A percentile compares a stretch with the other conserved stretches of the same genome.
phyloP scores from a whole-genome alignment of 2,113 vertebrate genomes.

The Albula goreensis region DNA sequence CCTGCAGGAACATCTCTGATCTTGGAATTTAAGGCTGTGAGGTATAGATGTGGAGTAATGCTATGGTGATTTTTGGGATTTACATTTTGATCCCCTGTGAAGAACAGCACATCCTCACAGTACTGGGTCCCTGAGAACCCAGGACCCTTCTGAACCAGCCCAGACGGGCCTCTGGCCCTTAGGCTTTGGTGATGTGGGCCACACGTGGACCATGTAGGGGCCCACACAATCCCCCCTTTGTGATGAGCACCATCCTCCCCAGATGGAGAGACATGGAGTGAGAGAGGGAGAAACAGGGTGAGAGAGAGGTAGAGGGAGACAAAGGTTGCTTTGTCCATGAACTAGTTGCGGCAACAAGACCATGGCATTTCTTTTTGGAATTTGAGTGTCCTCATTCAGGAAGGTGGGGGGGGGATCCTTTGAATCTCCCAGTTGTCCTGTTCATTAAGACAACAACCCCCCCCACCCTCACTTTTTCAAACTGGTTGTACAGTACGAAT shows the following conservation, averaged over 20 bases:
- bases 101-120: neutral
- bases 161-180: neutral
- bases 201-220: neutral
- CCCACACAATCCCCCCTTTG: slow-evolving; percentile 31
- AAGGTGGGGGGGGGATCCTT: neutral
- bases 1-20: neutral
- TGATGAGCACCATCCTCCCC: slow-evolving; percentile 21
- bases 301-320: slow-evolving; percentile 16
- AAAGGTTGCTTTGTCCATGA: slow-evolving; percentile 37
- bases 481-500: neutral
- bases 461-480: neutral
- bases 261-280: neutral
- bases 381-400: slow-evolving; percentile 22
- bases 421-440: neutral
- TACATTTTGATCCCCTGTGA: too few species aligned
- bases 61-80: neutral
- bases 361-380: slow-evolving; percentile 21
- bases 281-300: neutral
- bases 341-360: slow-evolving; percentile 14
- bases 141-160: neutral
- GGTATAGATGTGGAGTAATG: neutral
- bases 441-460: neutral
- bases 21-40: neutral
- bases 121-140: neutral
- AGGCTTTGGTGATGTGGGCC: neutral